Conservation (phyloP, 2,888 invertebrate genomes). For the Andrena fulva region DNA sequence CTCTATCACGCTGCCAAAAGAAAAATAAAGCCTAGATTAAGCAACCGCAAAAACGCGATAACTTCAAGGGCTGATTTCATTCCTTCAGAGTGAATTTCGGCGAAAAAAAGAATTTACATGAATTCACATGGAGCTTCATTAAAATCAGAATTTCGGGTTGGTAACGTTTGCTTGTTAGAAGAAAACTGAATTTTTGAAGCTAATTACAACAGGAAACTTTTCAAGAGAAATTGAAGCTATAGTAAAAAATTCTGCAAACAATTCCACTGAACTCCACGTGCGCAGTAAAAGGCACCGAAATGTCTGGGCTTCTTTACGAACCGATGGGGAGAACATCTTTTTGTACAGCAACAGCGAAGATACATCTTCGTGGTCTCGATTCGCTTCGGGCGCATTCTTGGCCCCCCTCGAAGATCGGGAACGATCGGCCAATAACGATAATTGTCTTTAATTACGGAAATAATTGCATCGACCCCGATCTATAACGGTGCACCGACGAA, state of each 20-base stretch:
- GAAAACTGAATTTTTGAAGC: no score
- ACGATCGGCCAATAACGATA: constrained; percentile 57
- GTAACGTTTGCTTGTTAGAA: no score
- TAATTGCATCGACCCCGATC: constrained; percentile 61
- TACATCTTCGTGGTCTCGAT: constrained; percentile 22
- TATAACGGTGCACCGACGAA: constrained; percentile 53
- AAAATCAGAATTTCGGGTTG: no score
- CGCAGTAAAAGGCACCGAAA: neutral
- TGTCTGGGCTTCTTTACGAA: neutral
- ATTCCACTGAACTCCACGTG: neutral
- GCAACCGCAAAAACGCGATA: no score
- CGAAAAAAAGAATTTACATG: no score
- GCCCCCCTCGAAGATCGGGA: constrained; percentile 59
- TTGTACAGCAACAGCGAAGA: constrained; percentile 21
- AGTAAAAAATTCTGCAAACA: neutral
- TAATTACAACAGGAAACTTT: no score
- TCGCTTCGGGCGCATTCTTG: constrained; percentile 49
- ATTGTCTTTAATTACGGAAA: constrained; percentile 65
- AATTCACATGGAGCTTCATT: no score
- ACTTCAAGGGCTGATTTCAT: no score
- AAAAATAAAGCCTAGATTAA: no score
- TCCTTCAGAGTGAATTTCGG: no score
- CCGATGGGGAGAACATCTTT: constrained; percentile 3
- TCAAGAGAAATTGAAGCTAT: no score
- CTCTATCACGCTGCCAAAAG: no score